phyloP scores from a whole-genome alignment of 2,113 vertebrate species.

The Phainopepla nitens region DNA sequence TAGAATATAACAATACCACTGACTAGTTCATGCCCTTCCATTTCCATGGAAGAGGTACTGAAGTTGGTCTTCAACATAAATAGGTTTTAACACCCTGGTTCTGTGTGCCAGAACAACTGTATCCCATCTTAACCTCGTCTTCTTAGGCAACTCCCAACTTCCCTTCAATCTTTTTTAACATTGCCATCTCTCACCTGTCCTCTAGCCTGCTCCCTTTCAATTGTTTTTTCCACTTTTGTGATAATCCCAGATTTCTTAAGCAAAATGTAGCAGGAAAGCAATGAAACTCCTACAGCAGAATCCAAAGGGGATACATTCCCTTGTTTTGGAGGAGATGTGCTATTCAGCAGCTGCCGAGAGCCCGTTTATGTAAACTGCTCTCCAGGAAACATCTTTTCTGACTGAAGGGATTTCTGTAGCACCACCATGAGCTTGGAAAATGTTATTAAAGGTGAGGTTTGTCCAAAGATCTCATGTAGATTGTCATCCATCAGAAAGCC shows the following conservation, averaged over 20 bases:
- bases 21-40: background rate
- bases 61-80: background rate
- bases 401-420: background rate
- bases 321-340: background rate
- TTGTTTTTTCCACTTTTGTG: background rate
- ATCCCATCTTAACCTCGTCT: background rate
- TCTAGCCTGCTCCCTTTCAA: background rate
- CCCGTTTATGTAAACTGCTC: background rate
- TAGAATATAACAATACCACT: background rate
- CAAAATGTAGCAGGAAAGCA: background rate
- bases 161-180: background rate
- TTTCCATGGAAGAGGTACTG: background rate
- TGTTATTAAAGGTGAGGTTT: background rate
- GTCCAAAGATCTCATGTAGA: background rate
- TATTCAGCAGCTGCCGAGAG: background rate
- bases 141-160: background rate
- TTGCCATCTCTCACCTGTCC: background rate
- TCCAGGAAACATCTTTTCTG: background rate
- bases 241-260: background rate
- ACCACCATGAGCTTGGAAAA: background rate
- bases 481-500: background rate
- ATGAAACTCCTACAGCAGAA: background rate
- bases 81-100: background rate
- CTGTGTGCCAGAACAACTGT: background rate
- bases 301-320: background rate